Conservation (phyloP, 1,140 invertebrate genomes). For the Drosophila nikananu region DNA sequence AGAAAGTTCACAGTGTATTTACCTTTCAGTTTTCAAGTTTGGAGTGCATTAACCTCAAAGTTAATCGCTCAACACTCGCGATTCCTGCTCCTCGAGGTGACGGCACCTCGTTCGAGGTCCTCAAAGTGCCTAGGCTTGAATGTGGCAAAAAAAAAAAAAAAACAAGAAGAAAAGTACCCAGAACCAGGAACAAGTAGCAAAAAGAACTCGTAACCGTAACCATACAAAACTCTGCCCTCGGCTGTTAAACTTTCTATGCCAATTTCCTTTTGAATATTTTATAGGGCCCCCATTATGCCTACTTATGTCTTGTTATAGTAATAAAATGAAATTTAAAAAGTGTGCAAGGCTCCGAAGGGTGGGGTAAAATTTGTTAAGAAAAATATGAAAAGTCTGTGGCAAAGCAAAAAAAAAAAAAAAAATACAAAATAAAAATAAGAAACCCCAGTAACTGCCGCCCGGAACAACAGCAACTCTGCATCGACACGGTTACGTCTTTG, state of each 20-base stretch:
- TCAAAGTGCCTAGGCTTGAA: constrained; percentile 6
- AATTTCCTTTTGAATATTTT: constrained; percentile 84
- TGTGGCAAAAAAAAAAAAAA: constrained; percentile 1
- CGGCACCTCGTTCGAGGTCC: constrained; percentile 14
- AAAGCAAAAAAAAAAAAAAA: constrained; percentile 24
- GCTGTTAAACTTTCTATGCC: constrained; percentile 68
- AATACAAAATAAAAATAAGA: constrained; percentile 8
- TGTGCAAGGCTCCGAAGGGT: not conserved
- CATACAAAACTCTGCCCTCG: constrained; percentile 4
- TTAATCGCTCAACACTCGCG: constrained; percentile 69
- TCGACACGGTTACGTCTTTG: constrained; percentile 27
- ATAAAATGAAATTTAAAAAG: constrained; percentile 84
- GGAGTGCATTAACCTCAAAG: constrained; percentile 74
- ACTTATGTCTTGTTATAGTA: constrained; percentile 85
- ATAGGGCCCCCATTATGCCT: constrained; percentile 82
- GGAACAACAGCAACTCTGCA: constrained; percentile 38
- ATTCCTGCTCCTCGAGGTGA: constrained; percentile 20
- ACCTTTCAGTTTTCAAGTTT: constrained; percentile 24
- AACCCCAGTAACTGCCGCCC: constrained; percentile 25
- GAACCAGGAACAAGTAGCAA: constrained; percentile 1
- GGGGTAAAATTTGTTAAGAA: constrained; percentile 54
- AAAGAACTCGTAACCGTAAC: constrained; percentile 1
- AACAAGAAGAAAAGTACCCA: too few species aligned
- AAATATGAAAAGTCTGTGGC: constrained; percentile 58
- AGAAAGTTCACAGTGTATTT: not conserved